Base-by-base conservation (phyloP, 2,797 vertebrate species). In the Florisuga fusca region DNA sequence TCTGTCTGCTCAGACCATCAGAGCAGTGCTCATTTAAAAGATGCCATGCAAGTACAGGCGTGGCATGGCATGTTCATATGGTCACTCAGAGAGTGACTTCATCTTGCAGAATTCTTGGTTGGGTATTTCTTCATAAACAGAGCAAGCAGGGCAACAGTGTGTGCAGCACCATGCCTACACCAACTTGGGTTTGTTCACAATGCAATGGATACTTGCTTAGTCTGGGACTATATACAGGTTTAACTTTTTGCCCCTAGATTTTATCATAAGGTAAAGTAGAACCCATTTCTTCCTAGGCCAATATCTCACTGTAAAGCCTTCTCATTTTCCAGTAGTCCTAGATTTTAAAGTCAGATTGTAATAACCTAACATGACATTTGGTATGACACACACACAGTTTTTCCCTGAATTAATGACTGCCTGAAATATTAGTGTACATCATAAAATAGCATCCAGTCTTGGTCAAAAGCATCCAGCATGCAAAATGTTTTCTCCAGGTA, bases 41-140 rank as follows among this genome's bases (percentile, higher is more conserved):
- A 14, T 34, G 20, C 3, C 17, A 9, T 22, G 27, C 31, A 29
- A 69, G 15, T 20, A 36, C 5, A n/a, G 23, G 14, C 23, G 29
- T 4, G 29, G 3, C 36, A 25, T 12, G 13, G 4, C 45, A 25
- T 12, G 12, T 19, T 17, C 77, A 75, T 41, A 59, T 0, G 2
- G 4, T 33, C 31, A 22, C 14, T 53, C 15, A 15, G 41, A 38
- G 15, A 62, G 12, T 4, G 3, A 3, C n/a, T 64, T 57, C 15
- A 4, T 45, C 46, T 66, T 18, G 11, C 41, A 71, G 20, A 43
- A 18, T 7, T 18, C 26, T 87, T 0, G 0, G 13, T 1, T 31
- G 46, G 23, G 0, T 13, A 4, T 17, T 33, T 82, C 72, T 66
- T 53, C 31, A 16, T 3, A 12, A 7, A 7, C 25, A 5, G 23